Base-by-base conservation (phyloP, 1,140 invertebrate species). In the Meloidogyne chitwoodi region DNA sequence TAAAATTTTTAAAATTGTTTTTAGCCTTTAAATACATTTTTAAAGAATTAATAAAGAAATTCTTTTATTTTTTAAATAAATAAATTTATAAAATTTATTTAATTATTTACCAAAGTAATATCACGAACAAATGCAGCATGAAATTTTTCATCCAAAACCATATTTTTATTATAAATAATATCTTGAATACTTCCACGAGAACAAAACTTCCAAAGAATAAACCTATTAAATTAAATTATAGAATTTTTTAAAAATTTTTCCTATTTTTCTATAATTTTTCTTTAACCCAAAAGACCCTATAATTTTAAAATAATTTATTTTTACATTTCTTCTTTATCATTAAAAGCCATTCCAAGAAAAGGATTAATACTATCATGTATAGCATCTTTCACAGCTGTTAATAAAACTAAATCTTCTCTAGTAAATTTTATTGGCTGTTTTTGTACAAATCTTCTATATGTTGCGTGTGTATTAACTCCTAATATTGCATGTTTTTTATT, bases 271-370 rank as follows among this genome's bases (percentile, higher is more conserved):
- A n/a, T n/a, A n/a, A n/a, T n/a, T n/a, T n/a, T n/a, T 38, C 34
- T 38, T 38, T 38, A 8, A 8, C 34, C 8, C 34, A 38, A 38
- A 38, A 8, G 10, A 4, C 10, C 10, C 10, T n/a, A n/a, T n/a
- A n/a, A n/a, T n/a, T 38, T 31, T 3, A 38, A 38, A 38, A 38
- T 38, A 38, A 6, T 19, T 22, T 22, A 26, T 2, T 3, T n/a
- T 31, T 86, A 67, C 85, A 86, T 83, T 38, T 86, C 84, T 26
- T 86, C 85, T 68, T 83, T 87, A 62, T 86, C 84, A 72, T 86
- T 86, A 68, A 86, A 86, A 61, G 80, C 77, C 75, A 87, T 85
- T 38, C 84, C 84, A 11, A 86, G 61, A 65, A 86, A 86, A 19
- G 84, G 84, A 72, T 86, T 86, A 48, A 86, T 48, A 69, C 86